phyloP scores from a whole-genome alignment of 2,797 vertebrate species.

The Gymnodraco acuticeps region DNA sequence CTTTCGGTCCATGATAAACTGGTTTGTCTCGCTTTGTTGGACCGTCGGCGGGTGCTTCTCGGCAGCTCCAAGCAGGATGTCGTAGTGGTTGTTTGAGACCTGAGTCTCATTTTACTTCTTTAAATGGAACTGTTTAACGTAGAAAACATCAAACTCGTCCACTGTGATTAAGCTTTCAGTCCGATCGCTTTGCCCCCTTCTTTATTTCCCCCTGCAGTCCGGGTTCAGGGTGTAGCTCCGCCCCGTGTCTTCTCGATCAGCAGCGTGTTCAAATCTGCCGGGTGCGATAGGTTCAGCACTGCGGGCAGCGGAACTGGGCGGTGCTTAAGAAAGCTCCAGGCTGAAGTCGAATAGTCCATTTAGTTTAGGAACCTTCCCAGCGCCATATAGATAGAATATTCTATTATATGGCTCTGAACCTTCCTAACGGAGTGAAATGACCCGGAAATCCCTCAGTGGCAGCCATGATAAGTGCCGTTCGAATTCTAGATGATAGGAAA shows the following conservation, averaged over 20 bases:
- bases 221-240: neutral
- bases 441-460: too few species aligned
- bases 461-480: too few species aligned
- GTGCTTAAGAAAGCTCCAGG: slow-evolving; percentile 40
- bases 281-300: slow-evolving; percentile 64
- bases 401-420: too few species aligned
- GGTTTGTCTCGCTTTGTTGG: slow-evolving; percentile 36
- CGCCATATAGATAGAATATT: too few species aligned
- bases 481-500: too few species aligned
- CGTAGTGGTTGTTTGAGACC: slow-evolving; percentile 70
- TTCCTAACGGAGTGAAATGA: too few species aligned
- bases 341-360: too few species aligned
- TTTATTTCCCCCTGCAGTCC: neutral
- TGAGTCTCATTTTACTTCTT: slow-evolving; percentile 78
- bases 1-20: slow-evolving; percentile 26
- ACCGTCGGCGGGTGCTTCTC: slow-evolving; percentile 34
- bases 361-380: too few species aligned
- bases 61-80: slow-evolving; percentile 41
- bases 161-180: too few species aligned
- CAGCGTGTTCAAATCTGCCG: slow-evolving; percentile 67
- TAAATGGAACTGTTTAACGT: neutral
- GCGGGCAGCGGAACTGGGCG: slow-evolving; percentile 57
- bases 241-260: slow-evolving; percentile 42
- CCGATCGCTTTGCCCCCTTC: neutral
- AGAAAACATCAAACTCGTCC: neutral